These are phyloP conservation scores for Alosa alosa DNA, from an alignment of 2,113 vertebrate genomes.

Conservation along the genomic window DNA sequence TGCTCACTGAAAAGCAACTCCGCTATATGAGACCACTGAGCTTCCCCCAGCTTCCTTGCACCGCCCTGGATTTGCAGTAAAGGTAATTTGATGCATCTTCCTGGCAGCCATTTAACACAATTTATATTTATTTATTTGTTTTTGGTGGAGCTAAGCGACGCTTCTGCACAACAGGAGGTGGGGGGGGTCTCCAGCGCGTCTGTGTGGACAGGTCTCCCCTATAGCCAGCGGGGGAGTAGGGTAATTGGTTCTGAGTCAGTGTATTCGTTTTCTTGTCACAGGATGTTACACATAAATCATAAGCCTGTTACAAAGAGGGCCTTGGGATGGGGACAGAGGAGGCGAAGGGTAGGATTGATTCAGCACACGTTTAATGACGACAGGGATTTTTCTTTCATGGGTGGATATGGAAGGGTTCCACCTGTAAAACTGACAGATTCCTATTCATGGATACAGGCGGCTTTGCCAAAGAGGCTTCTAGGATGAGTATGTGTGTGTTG, in stretches of 20 bases:
- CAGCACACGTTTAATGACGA: constrained; percentile 31
- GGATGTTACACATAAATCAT: constrained; percentile 43
- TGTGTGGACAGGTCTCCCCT: constrained; percentile 12
- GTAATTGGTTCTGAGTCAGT: constrained; percentile 44
- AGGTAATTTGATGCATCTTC: neutral
- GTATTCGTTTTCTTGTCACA: constrained; percentile 37
- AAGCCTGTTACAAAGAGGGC: constrained; percentile 22
- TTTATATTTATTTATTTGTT: neutral
- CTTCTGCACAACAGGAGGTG: neutral
- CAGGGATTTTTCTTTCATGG: constrained; percentile 21
- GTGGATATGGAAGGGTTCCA: neutral
- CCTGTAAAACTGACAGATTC: neutral
- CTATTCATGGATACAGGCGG: neutral
- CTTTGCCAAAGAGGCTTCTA: neutral
- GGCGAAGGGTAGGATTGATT: constrained; percentile 11
- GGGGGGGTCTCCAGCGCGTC: constrained; percentile 19
- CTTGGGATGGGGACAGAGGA: neutral
- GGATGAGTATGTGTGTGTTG: neutral
- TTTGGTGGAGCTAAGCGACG: neutral
- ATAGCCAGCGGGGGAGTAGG: constrained; percentile 17
- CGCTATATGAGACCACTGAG: neutral
- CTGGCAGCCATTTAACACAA: constrained; percentile 23
- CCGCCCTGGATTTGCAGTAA: neutral
- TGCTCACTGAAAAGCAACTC: neutral
- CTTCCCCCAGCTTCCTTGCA: neutral